Evolutionary conservation across 2,888 invertebrate species (phyloP), one percentile per base, ranked within the genome.

Genomic region (Chalcis sispes): DNA sequence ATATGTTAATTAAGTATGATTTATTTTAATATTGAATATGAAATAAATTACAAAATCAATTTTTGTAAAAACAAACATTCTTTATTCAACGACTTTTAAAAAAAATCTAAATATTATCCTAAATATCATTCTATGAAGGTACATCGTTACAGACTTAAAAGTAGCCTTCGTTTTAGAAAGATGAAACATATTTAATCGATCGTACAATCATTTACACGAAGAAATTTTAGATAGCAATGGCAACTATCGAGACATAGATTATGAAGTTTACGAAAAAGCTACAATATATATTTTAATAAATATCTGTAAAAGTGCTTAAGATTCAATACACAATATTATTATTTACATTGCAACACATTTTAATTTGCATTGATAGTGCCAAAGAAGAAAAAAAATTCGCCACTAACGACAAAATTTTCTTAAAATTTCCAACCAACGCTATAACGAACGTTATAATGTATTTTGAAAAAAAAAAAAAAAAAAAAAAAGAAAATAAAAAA

Each of bases 11-110:
- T n/a, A n/a, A n/a, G n/a, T n/a, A n/a, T n/a, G 7, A 46, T 42
- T 27, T 2, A 46, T 25, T 0, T 46, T 54, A 1, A 54, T 13
- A 25, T 27, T 27, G 27, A 27, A 52, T 40, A 20, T 25, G 42
- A 7, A 27, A 42, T 18, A 40, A 50, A 27, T 40, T 40, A 40
- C 2, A 59, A 64, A 36, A 32, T 1, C 20, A 25, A 29, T 46
- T 66, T 70, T 70, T 75, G 65, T 75, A 78, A 75, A 75, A 78
- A 77, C 71, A 75, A 75, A 78, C 52, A 70, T 78, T 69, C 54
- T 78, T 78, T 78, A 78, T 75, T 78, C 46, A 70, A 75, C 59
- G 61, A 59, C 65, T 50, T 75, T 72, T 67, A 65, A 75, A 78
- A 75, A 78, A 70, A 78, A 71, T 65, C 59, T 71, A 64, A 72